A percentile compares a stretch with the other conserved stretches of the same genome.
These are phyloP conservation scores for Bombus superbus DNA, from an alignment of 1,140 invertebrate species.

Conservation along the genomic window DNA sequence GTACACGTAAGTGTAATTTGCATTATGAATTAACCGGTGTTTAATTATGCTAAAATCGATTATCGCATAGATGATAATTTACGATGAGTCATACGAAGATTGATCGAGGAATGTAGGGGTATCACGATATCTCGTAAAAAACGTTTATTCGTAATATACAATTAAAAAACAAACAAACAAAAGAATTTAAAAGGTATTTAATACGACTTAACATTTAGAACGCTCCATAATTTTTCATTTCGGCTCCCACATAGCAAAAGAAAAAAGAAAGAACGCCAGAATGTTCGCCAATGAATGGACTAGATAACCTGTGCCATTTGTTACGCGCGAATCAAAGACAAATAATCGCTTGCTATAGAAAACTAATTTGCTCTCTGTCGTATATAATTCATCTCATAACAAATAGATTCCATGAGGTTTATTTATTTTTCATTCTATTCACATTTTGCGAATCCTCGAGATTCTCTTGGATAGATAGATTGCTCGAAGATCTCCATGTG, in stretches of 20 bases:
- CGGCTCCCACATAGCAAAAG: neutral
- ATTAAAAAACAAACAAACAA: slow-evolving; percentile 67
- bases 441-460: neutral
- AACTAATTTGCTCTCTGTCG: neutral
- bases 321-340: neutral
- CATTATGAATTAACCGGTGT: neutral
- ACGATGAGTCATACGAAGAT: neutral
- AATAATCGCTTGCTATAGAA: neutral
- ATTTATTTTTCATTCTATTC: neutral
- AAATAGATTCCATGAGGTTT: neutral
- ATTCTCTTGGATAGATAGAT: neutral
- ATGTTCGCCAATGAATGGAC: slow-evolving; percentile 38
- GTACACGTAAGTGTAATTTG: neutral
- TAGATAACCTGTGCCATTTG: slow-evolving; percentile 29
- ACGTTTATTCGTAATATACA: slow-evolving; percentile 70
- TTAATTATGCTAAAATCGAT: neutral
- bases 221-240: slow-evolving; percentile 14
- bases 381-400: neutral
- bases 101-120: neutral
- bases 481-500: neutral
- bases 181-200: slow-evolving; percentile 48
- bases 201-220: slow-evolving; percentile 51
- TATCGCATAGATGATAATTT: neutral
- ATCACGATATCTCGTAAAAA: slow-evolving; percentile 59
- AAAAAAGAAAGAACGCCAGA: slow-evolving; percentile 6